These are phyloP conservation scores for Drosophila sechellia DNA, from an alignment of 1,140 invertebrate species.

Conservation along the genomic window DNA sequence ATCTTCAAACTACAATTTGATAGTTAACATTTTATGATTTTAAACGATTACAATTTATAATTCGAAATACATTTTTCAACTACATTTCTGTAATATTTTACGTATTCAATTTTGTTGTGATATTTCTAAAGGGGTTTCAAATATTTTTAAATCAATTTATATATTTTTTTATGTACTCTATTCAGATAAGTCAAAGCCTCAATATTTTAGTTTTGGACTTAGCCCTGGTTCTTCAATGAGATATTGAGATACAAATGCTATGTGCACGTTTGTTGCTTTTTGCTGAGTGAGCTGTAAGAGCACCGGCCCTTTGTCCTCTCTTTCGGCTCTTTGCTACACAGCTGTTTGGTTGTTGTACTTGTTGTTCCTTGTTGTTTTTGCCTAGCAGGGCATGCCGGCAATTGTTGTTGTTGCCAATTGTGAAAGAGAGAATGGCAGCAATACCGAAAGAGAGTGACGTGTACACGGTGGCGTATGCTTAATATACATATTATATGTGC, in stretches of 20 bases:
- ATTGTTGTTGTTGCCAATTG: constrained; percentile 13
- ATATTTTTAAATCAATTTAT: no score
- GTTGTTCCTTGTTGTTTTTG: constrained; percentile 28
- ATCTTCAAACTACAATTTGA: no score
- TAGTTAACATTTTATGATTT: neutral
- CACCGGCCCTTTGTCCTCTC: constrained; percentile 17
- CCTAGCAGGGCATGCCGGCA: constrained; percentile 57
- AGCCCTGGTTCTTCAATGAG: constrained; percentile 25
- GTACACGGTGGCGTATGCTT: constrained; percentile 55
- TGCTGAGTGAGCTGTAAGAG: constrained; percentile 66
- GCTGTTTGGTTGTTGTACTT: constrained; percentile 59
- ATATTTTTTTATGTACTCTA: no score
- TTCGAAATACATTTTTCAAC: neutral
- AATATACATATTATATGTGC: constrained; percentile 25
- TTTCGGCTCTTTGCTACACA: constrained; percentile 34
- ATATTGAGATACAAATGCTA: constrained; percentile 25
- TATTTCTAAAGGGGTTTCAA: no score
- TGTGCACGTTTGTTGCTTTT: constrained; percentile 34
- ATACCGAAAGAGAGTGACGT: constrained; percentile 24
- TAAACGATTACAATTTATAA: no score
- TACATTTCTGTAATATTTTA: no score
- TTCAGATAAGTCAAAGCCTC: neutral
- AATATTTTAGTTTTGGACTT: neutral
- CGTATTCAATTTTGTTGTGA: neutral
- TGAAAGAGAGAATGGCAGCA: constrained; percentile 3